phyloP scores from a whole-genome alignment of 2,113 vertebrate genomes.

The Elgaria multicarinata region DNA sequence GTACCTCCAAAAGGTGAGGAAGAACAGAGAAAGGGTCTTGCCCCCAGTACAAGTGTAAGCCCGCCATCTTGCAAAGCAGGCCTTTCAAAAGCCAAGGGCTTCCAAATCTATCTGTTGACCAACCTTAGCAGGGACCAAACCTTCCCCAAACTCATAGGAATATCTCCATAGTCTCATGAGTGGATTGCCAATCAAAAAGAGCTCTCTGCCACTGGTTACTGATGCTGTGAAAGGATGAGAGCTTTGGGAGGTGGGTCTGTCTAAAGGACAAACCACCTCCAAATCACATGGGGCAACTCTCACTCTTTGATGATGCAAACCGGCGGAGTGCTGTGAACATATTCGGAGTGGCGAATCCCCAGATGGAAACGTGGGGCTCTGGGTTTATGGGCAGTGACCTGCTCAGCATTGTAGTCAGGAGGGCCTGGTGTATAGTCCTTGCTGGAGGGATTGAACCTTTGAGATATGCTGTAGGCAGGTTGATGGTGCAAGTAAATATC shows the following conservation, averaged over 20 bases:
- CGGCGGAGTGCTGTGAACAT: slow-evolving; percentile 38
- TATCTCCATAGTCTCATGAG: not conserved
- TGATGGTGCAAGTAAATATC: slow-evolving; percentile 53
- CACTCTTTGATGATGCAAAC: slow-evolving; percentile 48
- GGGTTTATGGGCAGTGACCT: slow-evolving; percentile 58
- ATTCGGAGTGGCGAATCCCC: slow-evolving; percentile 61
- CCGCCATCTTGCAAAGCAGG: not conserved
- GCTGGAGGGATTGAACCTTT: not conserved
- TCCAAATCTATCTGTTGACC: no score
- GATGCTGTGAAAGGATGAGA: not conserved
- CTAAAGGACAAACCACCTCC: not conserved
- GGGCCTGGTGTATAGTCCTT: slow-evolving; percentile 54
- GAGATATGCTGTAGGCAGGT: slow-evolving; percentile 53
- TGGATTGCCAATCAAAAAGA: no score
- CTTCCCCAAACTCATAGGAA: not conserved
- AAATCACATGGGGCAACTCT: not conserved
- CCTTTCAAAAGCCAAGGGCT: not conserved
- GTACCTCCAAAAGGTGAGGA: not conserved
- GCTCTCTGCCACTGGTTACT: not conserved
- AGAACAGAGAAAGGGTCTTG: slow-evolving; percentile 16
- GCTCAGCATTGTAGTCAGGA: slow-evolving; percentile 27
- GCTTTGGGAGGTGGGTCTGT: not conserved
- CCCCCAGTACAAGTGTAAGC: not conserved
- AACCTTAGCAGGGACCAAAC: not conserved
- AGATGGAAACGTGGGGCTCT: slow-evolving; percentile 47